phyloP scores from a whole-genome alignment of 2,113 vertebrate species.

The Prunella himalayana region DNA sequence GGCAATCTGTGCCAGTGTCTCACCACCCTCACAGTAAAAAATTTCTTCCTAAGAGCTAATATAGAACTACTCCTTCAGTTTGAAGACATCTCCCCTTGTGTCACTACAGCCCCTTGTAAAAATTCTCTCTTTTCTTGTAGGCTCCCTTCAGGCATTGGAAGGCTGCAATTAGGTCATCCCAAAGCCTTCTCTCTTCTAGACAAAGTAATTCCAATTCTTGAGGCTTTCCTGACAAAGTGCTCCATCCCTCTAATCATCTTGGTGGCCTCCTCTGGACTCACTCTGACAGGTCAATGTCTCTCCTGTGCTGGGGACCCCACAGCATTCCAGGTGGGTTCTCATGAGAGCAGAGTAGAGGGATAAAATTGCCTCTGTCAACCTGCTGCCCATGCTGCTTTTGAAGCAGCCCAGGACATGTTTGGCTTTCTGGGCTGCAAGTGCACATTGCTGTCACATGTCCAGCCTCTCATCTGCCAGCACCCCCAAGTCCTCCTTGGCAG shows the following conservation, averaged over 20 bases:
- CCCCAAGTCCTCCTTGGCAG: background rate
- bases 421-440: background rate
- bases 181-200: background rate
- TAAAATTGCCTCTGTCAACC: background rate
- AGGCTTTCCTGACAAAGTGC: background rate
- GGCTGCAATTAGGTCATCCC: background rate
- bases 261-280: background rate
- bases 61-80: background rate
- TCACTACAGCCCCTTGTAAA: background rate
- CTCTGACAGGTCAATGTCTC: background rate
- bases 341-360: background rate
- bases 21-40: background rate
- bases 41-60: background rate
- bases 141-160: background rate
- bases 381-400: background rate
- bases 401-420: background rate
- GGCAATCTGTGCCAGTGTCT: background rate
- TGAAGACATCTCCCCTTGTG: background rate
- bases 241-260: background rate
- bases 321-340: background rate
- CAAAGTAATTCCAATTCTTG: background rate
- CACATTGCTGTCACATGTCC: background rate
- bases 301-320: background rate
- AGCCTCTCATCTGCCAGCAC: background rate
- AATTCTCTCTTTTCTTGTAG: background rate